Evolutionary conservation across 2,113 vertebrate species (phyloP).

Genomic region (Calypte anna): DNA sequence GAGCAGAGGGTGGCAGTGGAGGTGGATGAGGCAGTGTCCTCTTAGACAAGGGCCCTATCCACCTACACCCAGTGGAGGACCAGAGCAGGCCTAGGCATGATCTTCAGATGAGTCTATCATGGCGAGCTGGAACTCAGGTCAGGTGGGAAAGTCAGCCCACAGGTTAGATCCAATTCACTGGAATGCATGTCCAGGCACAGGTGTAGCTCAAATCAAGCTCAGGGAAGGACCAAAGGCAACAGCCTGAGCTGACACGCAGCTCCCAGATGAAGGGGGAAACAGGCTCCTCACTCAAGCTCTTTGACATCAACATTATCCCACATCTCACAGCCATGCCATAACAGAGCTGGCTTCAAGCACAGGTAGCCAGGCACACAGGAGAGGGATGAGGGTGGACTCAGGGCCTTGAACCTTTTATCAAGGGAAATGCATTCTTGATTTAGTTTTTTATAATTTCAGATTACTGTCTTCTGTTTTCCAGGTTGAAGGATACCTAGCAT

Average conservation of each 20-base stretch:
- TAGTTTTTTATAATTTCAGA: neutral
- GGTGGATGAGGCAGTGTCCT: neutral
- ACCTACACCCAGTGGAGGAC: fast-evolving
- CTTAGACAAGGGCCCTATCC: neutral
- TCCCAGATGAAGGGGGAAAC: neutral
- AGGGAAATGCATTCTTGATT: neutral
- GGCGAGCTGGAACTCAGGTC: neutral
- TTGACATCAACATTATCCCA: neutral
- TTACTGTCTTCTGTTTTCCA: neutral
- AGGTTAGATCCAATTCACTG: neutral
- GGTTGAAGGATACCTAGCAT: neutral
- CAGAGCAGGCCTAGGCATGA: neutral
- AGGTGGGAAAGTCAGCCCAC: neutral
- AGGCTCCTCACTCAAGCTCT: neutral
- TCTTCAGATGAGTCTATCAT: neutral
- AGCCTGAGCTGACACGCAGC: neutral
- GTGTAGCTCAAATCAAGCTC: fast-evolving
- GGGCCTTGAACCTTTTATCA: neutral
- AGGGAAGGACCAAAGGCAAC: neutral
- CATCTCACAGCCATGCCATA: neutral
- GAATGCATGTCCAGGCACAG: neutral
- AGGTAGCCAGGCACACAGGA: fast-evolving
- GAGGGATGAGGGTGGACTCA: neutral
- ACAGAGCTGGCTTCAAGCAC: neutral
- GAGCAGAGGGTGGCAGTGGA: neutral